phyloP scores from a whole-genome alignment of 2,113 vertebrate genomes.

The Aspiorhynchus laticeps region DNA sequence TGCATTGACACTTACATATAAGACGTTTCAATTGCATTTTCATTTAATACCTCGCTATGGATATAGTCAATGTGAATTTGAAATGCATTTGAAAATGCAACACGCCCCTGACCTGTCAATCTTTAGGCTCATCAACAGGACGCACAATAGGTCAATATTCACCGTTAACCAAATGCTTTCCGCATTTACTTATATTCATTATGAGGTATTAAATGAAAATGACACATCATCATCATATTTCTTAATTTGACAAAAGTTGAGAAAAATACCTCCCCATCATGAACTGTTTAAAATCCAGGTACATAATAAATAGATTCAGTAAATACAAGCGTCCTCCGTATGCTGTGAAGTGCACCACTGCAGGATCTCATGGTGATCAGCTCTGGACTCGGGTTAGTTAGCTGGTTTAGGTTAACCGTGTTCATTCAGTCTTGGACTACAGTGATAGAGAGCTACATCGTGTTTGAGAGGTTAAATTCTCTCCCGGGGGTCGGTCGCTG shows the following conservation, averaged over 20 bases:
- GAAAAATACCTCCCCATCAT: slow-evolving; percentile 70
- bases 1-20: too few relatives aligned
- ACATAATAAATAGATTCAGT: slow-evolving; percentile 80
- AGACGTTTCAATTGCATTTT: too few relatives aligned
- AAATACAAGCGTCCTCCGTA: slow-evolving; percentile 62
- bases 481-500: slow-evolving; percentile 78
- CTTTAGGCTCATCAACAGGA: too few relatives aligned
- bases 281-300: slow-evolving; percentile 74
- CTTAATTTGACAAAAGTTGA: slow-evolving; percentile 66
- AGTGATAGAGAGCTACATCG: not conserved
- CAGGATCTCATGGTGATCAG: not conserved
- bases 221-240: slow-evolving; percentile 1
- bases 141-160: too few relatives aligned
- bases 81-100: too few relatives aligned
- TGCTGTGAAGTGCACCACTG: not conserved
- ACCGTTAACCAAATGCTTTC: too few relatives aligned
- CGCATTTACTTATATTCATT: too few relatives aligned
- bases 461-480: slow-evolving; percentile 81
- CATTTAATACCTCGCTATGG: too few relatives aligned
- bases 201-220: too few relatives aligned
- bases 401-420: not conserved
- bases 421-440: not conserved
- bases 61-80: too few relatives aligned
- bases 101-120: too few relatives aligned
- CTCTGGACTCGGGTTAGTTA: not conserved